Evolutionary conservation across 2,113 vertebrate genomes (phyloP).

Genomic region (Chrysemys picta): DNA sequence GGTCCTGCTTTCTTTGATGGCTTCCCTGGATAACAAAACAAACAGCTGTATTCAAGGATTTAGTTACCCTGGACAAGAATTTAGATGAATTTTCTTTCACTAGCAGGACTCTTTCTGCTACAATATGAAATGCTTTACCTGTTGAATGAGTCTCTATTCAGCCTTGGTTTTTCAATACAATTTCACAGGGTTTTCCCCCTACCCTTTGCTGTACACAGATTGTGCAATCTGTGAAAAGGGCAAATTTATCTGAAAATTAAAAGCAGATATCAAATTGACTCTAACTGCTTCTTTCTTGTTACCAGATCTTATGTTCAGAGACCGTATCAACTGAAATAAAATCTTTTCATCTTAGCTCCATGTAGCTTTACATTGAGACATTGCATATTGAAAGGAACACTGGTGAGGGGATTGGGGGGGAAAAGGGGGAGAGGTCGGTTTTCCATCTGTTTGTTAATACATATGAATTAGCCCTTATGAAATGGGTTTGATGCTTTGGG

Average conservation of each 20-base stretch:
- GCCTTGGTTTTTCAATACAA: background rate
- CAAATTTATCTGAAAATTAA: background rate
- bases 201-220: fast-evolving
- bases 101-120: background rate
- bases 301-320: background rate
- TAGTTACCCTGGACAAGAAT: background rate
- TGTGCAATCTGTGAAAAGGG: background rate
- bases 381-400: background rate
- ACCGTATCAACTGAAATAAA: background rate
- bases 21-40: background rate
- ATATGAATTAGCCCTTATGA: background rate
- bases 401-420: too few relatives aligned
- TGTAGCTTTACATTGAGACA: background rate
- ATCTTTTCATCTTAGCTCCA: background rate
- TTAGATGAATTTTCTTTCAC: background rate
- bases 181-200: background rate
- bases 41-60: background rate
- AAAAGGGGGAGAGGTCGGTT: too few relatives aligned
- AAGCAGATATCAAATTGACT: background rate
- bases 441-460: background rate
- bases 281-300: background rate
- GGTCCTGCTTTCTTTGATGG: background rate
- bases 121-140: background rate
- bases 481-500: background rate
- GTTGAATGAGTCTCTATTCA: background rate